Evolutionary conservation across 1,140 invertebrate genomes (phyloP).

Genomic region (Drosophila punjabiensis): DNA sequence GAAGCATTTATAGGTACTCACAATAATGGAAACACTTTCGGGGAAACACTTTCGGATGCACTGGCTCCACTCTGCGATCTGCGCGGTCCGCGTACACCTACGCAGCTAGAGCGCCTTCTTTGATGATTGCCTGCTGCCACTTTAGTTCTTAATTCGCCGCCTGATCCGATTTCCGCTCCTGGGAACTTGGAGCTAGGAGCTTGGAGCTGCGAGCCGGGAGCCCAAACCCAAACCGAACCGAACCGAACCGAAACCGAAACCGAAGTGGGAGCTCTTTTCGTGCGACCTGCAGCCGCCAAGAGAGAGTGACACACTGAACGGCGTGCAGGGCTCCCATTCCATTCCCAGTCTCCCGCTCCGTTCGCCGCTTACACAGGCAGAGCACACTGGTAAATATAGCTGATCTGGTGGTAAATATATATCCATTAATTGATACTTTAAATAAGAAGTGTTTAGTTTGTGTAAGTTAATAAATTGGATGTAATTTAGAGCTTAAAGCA

Average conservation of each 20-base stretch:
- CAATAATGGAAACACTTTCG: conserved; percentile 47
- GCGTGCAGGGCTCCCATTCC: conserved; percentile 44
- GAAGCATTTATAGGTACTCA: conserved; percentile 58
- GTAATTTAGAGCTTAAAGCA: too few relatives aligned
- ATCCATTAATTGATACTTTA: too few relatives aligned
- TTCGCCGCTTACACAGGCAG: conserved; percentile 34
- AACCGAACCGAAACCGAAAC: conserved; percentile 6
- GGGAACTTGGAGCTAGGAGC: conserved; percentile 15
- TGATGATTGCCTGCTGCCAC: conserved; percentile 43
- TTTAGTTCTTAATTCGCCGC: conserved; percentile 37
- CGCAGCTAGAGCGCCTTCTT: conserved; percentile 38
- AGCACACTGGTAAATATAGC: conserved; percentile 12
- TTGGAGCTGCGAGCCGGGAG: neutral
- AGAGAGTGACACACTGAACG: conserved; percentile 73
- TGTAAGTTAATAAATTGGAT: too few relatives aligned
- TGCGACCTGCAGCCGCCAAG: conserved; percentile 72
- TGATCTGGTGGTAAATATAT: neutral
- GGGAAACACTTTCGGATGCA: conserved; percentile 46
- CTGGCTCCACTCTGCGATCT: conserved; percentile 28
- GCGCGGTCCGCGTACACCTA: conserved; percentile 12
- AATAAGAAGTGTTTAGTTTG: too few relatives aligned
- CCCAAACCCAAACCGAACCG: conserved; percentile 1
- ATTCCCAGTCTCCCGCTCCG: conserved; percentile 23
- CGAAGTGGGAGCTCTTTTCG: conserved; percentile 43
- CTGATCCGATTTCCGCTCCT: conserved; percentile 43